Evolutionary conservation across 2,113 vertebrate species (phyloP).

Genomic region (Triplophysa dalaica): DNA sequence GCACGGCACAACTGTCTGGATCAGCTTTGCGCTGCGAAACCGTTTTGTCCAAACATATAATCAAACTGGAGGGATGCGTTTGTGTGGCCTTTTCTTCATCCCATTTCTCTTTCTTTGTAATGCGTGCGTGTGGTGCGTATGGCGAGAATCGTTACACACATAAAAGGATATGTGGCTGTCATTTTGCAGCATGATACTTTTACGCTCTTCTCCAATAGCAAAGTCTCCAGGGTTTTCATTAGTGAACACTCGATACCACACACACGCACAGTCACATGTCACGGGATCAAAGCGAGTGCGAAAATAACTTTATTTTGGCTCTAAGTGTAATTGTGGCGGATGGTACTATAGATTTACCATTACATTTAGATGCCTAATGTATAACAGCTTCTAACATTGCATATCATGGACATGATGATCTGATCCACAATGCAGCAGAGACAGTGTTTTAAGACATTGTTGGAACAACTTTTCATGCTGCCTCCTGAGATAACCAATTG

Average conservation of each 20-base stretch:
- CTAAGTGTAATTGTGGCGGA: conserved; percentile 53
- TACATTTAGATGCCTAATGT: conserved; percentile 15
- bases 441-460: too few relatives aligned
- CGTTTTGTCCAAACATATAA: conserved; percentile 38
- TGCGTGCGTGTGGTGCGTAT: background rate
- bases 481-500: too few relatives aligned
- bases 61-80: background rate
- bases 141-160: conserved; percentile 29
- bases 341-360: conserved; percentile 51
- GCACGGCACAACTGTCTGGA: conserved; percentile 32
- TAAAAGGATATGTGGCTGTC: conserved; percentile 59
- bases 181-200: conserved; percentile 60
- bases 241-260: conserved; percentile 53
- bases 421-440: background rate
- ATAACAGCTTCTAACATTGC: conserved; percentile 35
- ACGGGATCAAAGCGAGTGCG: conserved; percentile 56
- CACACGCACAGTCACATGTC: conserved; percentile 42
- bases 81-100: conserved; percentile 6
- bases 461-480: too few relatives aligned
- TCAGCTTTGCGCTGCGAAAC: conserved; percentile 36
- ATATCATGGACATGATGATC: conserved; percentile 28
- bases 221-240: conserved; percentile 69
- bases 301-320: conserved; percentile 66
- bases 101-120: background rate
- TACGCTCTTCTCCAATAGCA: conserved; percentile 51